These are phyloP conservation scores for Chamaea fasciata DNA, from an alignment of 2,113 vertebrate species.

Conservation along the genomic window DNA sequence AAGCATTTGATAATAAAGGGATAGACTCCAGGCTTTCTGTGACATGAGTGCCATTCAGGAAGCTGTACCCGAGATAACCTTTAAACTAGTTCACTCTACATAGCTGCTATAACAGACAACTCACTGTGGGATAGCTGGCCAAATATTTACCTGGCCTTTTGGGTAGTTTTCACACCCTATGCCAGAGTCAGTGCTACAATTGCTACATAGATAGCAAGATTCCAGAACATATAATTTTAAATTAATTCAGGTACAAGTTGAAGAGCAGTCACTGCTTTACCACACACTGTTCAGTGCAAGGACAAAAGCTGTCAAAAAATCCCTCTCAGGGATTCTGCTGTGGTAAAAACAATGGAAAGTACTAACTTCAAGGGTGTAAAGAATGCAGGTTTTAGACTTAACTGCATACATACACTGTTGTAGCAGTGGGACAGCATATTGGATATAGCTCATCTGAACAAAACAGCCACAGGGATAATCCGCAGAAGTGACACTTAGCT, in stretches of 20 bases:
- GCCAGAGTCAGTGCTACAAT: not conserved
- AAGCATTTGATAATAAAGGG: not conserved
- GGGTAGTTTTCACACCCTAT: not conserved
- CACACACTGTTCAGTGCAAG: not conserved
- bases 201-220: not conserved
- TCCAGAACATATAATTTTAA: not conserved
- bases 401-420: not conserved
- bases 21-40: not conserved
- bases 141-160: constrained; percentile 3
- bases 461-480: not conserved
- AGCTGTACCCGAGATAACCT: not conserved
- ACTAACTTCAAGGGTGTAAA: not conserved
- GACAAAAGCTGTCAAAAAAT: not conserved
- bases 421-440: not conserved
- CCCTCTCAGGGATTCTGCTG: not conserved
- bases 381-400: not conserved
- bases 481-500: not conserved
- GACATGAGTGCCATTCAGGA: not conserved
- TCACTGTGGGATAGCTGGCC: not conserved
- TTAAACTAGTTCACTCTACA: not conserved
- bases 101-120: not conserved
- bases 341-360: not conserved
- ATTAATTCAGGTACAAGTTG: not conserved
- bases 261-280: not conserved
- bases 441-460: not conserved